Percentiles rank a stretch among this genome's conserved stretches.
These are phyloP conservation scores for Cavia aperea DNA, from an alignment of 2,113 vertebrate species.

Conservation along the genomic window DNA sequence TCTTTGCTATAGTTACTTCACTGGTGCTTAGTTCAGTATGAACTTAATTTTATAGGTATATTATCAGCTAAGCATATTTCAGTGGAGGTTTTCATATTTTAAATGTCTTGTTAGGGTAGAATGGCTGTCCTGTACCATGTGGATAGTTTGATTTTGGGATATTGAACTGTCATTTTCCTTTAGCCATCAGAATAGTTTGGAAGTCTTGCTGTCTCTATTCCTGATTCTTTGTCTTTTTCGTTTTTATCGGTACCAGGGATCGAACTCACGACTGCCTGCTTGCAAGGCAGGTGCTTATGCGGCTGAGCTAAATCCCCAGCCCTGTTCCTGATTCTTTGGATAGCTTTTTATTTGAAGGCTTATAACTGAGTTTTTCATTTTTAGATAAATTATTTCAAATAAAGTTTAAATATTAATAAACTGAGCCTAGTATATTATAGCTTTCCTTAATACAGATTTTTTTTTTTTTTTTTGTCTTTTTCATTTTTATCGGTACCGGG, in stretches of 20 bases:
- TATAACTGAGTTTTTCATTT: background rate
- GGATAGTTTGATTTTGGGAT: background rate
- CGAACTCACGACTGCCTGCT: too few species aligned
- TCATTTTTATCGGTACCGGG: too few species aligned
- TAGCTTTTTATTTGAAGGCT: constrained; percentile 23
- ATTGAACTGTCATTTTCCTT: constrained; percentile 41
- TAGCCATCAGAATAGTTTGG: background rate
- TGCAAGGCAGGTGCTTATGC: too few species aligned
- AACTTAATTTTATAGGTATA: background rate
- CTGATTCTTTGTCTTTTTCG: background rate
- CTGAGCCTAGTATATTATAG: background rate
- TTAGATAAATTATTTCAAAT: constrained; percentile 5
- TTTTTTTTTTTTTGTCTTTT: too few species aligned
- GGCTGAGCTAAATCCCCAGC: too few species aligned
- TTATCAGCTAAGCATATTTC: background rate
- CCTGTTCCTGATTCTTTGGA: background rate
- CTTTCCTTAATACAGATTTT: background rate
- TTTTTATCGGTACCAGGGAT: too few species aligned
- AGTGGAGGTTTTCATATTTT: constrained; percentile 22
- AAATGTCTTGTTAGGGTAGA: constrained; percentile 26
- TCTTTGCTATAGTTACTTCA: constrained; percentile 28
- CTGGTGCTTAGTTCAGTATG: background rate
- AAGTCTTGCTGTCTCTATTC: background rate
- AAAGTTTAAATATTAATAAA: constrained; percentile 39
- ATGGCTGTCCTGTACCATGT: background rate